Evolutionary conservation across 2,888 invertebrate genomes (phyloP).

Genomic region (Clistopyga incitator): DNA sequence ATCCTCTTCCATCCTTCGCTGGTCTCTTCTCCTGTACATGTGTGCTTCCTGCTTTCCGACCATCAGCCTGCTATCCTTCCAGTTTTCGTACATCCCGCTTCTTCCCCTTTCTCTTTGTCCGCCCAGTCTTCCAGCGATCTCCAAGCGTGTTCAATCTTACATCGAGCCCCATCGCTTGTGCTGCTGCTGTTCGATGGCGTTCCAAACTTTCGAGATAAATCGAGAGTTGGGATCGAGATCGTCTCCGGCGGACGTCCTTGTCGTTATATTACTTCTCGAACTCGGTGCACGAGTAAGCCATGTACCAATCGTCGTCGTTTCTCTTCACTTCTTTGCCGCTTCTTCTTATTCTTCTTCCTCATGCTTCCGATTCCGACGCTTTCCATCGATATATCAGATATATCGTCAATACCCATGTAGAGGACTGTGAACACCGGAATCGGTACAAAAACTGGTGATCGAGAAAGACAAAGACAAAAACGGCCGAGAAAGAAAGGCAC

Average conservation of each 20-base stretch:
- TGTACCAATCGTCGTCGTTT: constrained; percentile 56
- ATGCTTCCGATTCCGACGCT: constrained; percentile 25
- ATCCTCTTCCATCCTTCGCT: constrained; percentile 9
- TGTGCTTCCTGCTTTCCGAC: constrained; percentile 9
- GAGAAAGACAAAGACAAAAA: not conserved
- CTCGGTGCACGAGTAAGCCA: constrained; percentile 58
- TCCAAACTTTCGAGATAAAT: constrained; percentile 78
- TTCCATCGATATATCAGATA: constrained; percentile 43
- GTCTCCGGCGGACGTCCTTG: constrained; percentile 69
- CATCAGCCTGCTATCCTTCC: constrained; percentile 16
- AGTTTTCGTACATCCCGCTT: constrained; percentile 12
- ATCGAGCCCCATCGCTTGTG: constrained; percentile 37
- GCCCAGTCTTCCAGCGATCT: constrained; percentile 29
- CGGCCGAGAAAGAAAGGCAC: not conserved
- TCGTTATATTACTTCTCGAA: constrained; percentile 78
- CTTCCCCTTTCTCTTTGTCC: not conserved
- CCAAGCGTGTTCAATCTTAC: constrained; percentile 61
- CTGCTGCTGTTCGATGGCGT: constrained; percentile 47
- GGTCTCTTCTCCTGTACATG: constrained; percentile 4
- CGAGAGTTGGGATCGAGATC: constrained; percentile 61
- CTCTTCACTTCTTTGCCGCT: constrained; percentile 12
- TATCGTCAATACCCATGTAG: constrained; percentile 15
- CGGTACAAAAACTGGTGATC: not conserved
- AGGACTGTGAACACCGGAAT: not conserved
- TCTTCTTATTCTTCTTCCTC: not conserved